Conservation (phyloP, 2,888 invertebrate genomes). For the Spodoptera exigua region DNA sequence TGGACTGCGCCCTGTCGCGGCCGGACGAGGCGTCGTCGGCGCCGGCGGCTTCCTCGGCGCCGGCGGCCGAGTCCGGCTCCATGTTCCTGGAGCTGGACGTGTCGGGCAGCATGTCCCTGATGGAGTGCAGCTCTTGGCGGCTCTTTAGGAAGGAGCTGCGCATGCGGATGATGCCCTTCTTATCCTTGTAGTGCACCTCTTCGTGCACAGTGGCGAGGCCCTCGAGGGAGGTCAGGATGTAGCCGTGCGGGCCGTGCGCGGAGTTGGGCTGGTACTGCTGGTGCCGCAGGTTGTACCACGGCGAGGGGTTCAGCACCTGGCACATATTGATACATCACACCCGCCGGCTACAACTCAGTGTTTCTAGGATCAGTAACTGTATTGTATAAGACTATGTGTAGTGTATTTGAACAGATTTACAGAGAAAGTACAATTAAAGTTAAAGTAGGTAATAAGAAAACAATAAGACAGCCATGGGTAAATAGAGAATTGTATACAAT, state of each 20-base stretch:
- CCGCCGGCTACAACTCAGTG: no score
- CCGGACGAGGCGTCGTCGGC: neutral
- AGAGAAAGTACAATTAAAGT: no score
- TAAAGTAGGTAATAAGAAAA: no score
- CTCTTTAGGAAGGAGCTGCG: conserved; percentile 26
- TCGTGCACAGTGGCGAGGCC: conserved; percentile 55
- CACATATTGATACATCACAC: conserved; percentile 5
- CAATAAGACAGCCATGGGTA: no score
- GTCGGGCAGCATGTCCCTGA: neutral
- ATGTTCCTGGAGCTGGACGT: no score
- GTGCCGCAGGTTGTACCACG: conserved; percentile 90
- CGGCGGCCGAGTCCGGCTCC: neutral
- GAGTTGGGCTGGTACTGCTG: conserved; percentile 90
- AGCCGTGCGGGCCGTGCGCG: conserved; percentile 79
- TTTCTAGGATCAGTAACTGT: no score
- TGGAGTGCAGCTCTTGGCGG: conserved; percentile 12
- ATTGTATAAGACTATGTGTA: no score
- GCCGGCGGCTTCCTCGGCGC: conserved; percentile 5
- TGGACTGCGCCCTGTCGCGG: conserved; percentile 41
- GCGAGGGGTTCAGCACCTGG: conserved; percentile 76
- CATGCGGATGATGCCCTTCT: conserved; percentile 64
- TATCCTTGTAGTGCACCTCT: conserved; percentile 50
- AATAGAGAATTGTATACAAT: no score
- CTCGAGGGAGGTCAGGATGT: conserved; percentile 67
- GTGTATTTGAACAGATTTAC: no score